Base-by-base conservation (phyloP, 2,888 invertebrate species). In the Callyntrura guangdongensis region DNA sequence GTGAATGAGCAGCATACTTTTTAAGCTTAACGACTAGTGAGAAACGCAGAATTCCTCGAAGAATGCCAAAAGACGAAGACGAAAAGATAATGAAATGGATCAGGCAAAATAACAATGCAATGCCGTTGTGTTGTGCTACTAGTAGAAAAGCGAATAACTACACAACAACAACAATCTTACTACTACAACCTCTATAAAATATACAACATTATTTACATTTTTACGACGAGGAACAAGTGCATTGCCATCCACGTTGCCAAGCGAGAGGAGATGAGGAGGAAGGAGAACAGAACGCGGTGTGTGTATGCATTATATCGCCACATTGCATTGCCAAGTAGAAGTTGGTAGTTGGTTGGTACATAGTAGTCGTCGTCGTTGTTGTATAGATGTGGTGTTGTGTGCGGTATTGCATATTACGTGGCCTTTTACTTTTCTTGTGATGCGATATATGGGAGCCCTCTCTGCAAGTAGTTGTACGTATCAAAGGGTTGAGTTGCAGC, bases 231-330 rank as follows among this genome's bases (percentile, higher is more conserved):
- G 67, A 67, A 67, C 67, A 67, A 67, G 67, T 27, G 27, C 12
- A 67, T 67, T 67, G 27, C 27, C n/a, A n/a, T n/a, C 25, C 67
- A 67, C 25, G 67, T 25, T 67, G 25, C 27, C 27, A 11, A 25
- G 20, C 11, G 27, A 25, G 27, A 14, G 17, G 3, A 67, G 27
- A 5, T 64, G 22, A 17, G 14, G 20, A 64, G 22, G 22, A 64
- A 14, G 1, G 14, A 67, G 67, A 67, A 67, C n/a, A n/a, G n/a
- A n/a, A n/a, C n/a, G n/a, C n/a, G n/a, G n/a, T n/a, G n/a, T n/a
- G n/a, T n/a, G n/a, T n/a, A n/a, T n/a, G n/a, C n/a, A n/a, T n/a
- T n/a, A n/a, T n/a, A n/a, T n/a, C n/a, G n/a, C n/a, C n/a, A n/a
- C n/a, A n/a, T n/a, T n/a, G 61, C 53, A 27, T 25, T 67, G n/a